Percentiles rank a stretch among this genome's conserved stretches.
These are phyloP conservation scores for Apeira syringaria DNA, from an alignment of 2,888 invertebrate species.

Conservation along the genomic window DNA sequence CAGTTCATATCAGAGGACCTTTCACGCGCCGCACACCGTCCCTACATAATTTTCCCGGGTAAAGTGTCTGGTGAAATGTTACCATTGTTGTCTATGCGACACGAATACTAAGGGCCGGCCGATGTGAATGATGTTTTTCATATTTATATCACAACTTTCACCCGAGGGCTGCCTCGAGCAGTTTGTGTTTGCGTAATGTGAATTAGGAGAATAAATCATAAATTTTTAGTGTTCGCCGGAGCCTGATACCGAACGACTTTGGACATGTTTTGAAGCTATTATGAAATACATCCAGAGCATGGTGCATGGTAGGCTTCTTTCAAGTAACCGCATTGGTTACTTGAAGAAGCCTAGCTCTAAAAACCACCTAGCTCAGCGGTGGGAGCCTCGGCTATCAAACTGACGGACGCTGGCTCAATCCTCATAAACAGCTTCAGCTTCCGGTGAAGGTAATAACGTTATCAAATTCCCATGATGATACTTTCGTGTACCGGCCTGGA, in stretches of 20 bases:
- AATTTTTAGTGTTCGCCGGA: not conserved
- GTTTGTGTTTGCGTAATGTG: slow-evolving; percentile 10
- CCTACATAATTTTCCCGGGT: slow-evolving; percentile 57
- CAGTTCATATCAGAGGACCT: slow-evolving; percentile 29
- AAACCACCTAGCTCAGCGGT: no score
- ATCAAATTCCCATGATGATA: no score
- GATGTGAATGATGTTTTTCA: slow-evolving; percentile 63
- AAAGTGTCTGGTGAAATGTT: slow-evolving; percentile 66
- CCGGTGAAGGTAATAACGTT: no score
- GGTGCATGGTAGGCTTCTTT: no score
- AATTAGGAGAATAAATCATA: slow-evolving; percentile 13
- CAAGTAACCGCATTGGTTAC: no score
- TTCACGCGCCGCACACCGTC: slow-evolving; percentile 30
- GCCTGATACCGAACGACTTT: not conserved
- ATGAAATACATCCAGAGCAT: no score
- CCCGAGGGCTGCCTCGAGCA: slow-evolving; percentile 4
- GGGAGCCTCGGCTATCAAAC: no score
- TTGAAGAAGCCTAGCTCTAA: no score
- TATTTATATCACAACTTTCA: slow-evolving; percentile 36
- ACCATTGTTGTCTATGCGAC: slow-evolving; percentile 52
- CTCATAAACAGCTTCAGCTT: no score
- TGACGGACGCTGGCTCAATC: no score
- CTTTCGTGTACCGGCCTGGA: no score
- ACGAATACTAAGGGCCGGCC: slow-evolving; percentile 54
- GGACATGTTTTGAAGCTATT: no score